Evolutionary conservation across 2,888 invertebrate species (phyloP).

Genomic region (Abrostola triplasia): DNA sequence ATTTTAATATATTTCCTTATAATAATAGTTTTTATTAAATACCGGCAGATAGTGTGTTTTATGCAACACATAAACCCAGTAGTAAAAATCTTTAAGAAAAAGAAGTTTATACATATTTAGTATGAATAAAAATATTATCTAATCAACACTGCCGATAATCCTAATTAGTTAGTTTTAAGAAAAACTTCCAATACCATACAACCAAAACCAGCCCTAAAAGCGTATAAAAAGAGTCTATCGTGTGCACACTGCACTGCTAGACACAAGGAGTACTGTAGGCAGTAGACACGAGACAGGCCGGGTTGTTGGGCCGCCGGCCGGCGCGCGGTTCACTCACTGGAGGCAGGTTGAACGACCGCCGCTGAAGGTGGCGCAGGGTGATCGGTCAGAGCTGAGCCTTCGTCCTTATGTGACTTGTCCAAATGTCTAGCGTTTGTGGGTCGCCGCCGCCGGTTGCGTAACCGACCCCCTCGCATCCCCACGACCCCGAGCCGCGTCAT

Average conservation of each 20-base stretch:
- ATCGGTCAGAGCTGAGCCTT: conserved; percentile 75
- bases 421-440: conserved; percentile 72
- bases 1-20: conserved; percentile 3
- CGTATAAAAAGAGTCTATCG: background rate
- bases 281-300: conserved; percentile 33
- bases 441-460: conserved; percentile 73
- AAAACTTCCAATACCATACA: no score
- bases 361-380: conserved; percentile 76
- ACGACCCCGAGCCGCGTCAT: conserved; percentile 60
- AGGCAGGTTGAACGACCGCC: conserved; percentile 74
- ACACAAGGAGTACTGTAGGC: conserved; percentile 37
- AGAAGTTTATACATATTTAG: no score
- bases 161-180: no score
- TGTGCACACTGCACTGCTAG: conserved; percentile 11
- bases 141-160: no score
- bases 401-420: conserved; percentile 75
- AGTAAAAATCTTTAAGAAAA: no score
- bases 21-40: background rate
- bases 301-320: conserved; percentile 60
- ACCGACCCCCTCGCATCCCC: conserved; percentile 60
- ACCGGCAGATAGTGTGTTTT: no score
- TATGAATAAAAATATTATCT: no score
- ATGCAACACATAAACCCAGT: no score
- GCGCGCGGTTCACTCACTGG: conserved; percentile 55
- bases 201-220: no score